These are phyloP conservation scores for Alethe castanea DNA, from an alignment of 2,113 vertebrate genomes.

Conservation along the genomic window DNA sequence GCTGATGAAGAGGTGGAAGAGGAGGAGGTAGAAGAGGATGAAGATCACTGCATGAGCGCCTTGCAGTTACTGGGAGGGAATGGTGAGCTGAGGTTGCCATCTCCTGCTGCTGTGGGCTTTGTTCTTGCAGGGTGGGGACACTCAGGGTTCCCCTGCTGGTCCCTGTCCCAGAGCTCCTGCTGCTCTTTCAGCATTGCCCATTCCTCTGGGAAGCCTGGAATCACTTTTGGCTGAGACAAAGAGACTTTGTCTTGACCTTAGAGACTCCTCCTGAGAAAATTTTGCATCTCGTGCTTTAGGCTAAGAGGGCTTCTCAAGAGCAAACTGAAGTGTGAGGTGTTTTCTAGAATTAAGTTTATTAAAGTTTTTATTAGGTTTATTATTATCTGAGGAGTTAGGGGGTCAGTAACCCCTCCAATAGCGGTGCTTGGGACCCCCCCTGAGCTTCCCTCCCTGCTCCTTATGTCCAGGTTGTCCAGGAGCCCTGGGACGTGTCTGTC, in stretches of 20 bases:
- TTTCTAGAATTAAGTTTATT: background rate
- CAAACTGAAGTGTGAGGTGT: background rate
- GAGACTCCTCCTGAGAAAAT: background rate
- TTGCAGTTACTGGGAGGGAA: slow-evolving; percentile 85
- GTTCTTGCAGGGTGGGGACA: background rate
- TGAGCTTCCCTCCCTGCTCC: background rate
- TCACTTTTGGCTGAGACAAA: background rate
- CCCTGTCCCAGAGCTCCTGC: background rate
- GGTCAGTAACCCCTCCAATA: background rate
- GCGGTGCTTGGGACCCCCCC: background rate
- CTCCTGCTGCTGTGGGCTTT: background rate
- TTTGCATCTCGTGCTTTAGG: background rate
- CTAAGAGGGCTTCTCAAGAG: background rate
- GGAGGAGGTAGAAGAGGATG: slow-evolving; percentile 88
- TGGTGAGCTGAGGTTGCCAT: slow-evolving; percentile 69
- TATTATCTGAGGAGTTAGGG: background rate
- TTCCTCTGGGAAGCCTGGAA: background rate
- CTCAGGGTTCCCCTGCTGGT: background rate
- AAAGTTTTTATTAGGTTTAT: background rate
- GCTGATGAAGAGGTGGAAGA: slow-evolving; percentile 81
- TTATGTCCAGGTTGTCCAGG: background rate
- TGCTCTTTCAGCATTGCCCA: background rate
- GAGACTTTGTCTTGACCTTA: background rate
- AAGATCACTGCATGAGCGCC: slow-evolving; percentile 89
- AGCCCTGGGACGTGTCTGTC: background rate